Evolutionary conservation across 1,140 invertebrate species (phyloP).

Genomic region (Megathymus violae): DNA sequence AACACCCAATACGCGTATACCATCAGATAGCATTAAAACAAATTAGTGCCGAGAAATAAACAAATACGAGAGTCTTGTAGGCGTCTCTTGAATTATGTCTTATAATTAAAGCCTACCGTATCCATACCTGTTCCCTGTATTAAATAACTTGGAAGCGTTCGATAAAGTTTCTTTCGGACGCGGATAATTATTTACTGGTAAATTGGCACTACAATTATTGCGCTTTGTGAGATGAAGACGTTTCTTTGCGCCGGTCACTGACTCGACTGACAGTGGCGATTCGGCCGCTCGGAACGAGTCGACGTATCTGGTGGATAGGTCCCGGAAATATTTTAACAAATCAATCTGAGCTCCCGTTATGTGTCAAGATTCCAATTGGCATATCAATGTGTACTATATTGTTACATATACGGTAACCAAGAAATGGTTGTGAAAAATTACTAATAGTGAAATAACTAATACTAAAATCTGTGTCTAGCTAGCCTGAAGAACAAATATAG

Average conservation of each 20-base stretch:
- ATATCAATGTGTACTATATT: too few relatives aligned
- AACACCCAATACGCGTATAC: conserved; percentile 28
- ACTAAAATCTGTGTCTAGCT: too few relatives aligned
- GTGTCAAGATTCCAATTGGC: too few relatives aligned
- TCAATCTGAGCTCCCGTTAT: conserved; percentile 5
- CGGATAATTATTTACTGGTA: conserved; percentile 66
- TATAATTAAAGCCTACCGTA: conserved; percentile 65
- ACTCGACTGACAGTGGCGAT: too few relatives aligned
- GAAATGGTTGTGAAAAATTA: too few relatives aligned
- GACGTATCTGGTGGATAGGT: conserved; percentile 18
- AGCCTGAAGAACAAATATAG: too few relatives aligned
- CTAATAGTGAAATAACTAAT: too few relatives aligned
- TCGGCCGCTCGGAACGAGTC: not conserved
- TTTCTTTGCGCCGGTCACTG: conserved; percentile 29
- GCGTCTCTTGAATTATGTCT: conserved; percentile 58
- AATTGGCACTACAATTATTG: conserved; percentile 66
- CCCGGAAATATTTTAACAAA: conserved; percentile 2
- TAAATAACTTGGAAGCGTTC: conserved; percentile 57
- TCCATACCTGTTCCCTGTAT: conserved; percentile 46
- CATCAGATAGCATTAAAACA: conserved; percentile 60
- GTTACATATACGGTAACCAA: too few relatives aligned
- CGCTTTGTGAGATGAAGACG: conserved; percentile 16
- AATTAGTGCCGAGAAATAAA: conserved; percentile 56
- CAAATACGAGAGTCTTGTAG: conserved; percentile 41
- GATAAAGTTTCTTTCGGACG: conserved; percentile 56